phyloP scores from a whole-genome alignment of 2,113 vertebrate genomes.

The Cnemophilus loriae region DNA sequence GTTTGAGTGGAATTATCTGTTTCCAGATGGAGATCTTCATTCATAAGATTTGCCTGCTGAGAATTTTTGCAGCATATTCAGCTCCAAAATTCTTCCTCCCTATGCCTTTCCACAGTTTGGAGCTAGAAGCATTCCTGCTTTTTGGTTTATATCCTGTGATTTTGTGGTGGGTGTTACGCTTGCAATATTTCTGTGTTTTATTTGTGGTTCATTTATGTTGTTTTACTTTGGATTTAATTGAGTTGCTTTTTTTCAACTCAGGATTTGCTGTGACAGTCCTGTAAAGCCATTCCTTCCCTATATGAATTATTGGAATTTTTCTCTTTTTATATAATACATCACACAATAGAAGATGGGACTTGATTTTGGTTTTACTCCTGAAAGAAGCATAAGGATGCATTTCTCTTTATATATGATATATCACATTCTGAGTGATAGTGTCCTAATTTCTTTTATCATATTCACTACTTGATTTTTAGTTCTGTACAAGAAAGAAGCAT shows the following conservation, averaged over 20 bases:
- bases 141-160: neutral
- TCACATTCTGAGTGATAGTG: neutral
- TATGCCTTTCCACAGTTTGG: neutral
- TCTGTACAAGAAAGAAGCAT: neutral
- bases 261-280: neutral
- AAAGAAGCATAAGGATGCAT: neutral
- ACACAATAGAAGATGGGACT: neutral
- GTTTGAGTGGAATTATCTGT: conserved; percentile 51
- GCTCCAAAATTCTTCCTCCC: neutral
- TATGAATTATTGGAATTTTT: neutral
- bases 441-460: neutral
- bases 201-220: neutral
- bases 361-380: neutral
- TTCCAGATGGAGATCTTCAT: conserved; percentile 67
- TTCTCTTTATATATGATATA: neutral
- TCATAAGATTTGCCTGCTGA: conserved; percentile 46
- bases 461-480: neutral
- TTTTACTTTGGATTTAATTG: neutral
- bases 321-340: neutral
- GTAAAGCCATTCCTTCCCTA: neutral
- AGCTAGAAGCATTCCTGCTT: neutral
- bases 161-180: neutral
- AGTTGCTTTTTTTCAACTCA: neutral
- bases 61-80: conserved; percentile 8
- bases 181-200: neutral